Conservation (phyloP, 1,140 invertebrate species). For the Venustaconcha ellipsiformis region DNA sequence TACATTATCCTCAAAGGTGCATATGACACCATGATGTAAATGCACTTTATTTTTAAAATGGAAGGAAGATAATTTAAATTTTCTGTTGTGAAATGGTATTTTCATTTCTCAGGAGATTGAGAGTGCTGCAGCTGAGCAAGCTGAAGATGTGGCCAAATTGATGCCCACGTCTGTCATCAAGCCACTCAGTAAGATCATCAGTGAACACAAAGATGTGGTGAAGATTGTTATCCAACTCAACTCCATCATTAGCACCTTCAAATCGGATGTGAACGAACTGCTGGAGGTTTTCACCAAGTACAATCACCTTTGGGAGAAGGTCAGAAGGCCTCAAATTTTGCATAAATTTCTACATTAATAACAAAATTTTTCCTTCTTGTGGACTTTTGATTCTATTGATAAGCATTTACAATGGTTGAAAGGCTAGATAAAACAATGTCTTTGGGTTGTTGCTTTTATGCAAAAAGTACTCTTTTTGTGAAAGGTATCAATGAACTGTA, state of each 20-base stretch:
- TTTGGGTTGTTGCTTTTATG: too few species aligned
- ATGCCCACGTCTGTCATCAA: constrained; percentile 59
- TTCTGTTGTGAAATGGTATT: too few species aligned
- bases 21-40: too few species aligned
- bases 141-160: constrained; percentile 64
- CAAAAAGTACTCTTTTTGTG: too few species aligned
- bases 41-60: too few species aligned
- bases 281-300: constrained; percentile 64
- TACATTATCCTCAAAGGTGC: too few species aligned
- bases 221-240: constrained; percentile 69
- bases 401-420: too few species aligned
- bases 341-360: neutral
- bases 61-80: too few species aligned
- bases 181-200: constrained; percentile 67
- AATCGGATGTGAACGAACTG: constrained; percentile 62
- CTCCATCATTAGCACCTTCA: constrained; percentile 67
- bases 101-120: constrained; percentile 60
- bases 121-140: constrained; percentile 53
- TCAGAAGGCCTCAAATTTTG: constrained; percentile 27
- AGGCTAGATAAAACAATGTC: too few species aligned
- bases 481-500: too few species aligned
- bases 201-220: constrained; percentile 69
- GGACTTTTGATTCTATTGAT: too few species aligned
- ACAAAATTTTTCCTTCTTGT: too few species aligned
- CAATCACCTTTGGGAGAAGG: constrained; percentile 67